A percentile compares a stretch with the other conserved stretches of the same genome.
These are phyloP conservation scores for Sparus aurata DNA, from an alignment of 2,797 vertebrate species.

Conservation along the genomic window DNA sequence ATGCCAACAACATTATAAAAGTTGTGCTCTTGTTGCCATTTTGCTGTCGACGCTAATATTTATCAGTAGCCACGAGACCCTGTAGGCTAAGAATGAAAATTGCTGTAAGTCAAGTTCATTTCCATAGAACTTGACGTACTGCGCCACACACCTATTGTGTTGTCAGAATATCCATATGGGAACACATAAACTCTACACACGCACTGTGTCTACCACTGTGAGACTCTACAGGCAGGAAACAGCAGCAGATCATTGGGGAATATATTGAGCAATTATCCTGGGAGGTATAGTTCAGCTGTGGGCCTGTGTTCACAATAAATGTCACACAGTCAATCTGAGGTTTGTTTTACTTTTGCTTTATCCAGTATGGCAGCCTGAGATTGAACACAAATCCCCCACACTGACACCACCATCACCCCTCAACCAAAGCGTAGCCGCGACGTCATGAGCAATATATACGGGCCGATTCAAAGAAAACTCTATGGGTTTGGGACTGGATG, in stretches of 20 bases:
- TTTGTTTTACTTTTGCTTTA: slow-evolving; percentile 62
- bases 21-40: background rate
- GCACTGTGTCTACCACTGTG: slow-evolving; percentile 44
- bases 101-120: slow-evolving; percentile 12
- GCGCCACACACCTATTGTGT: background rate
- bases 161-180: background rate
- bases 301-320: slow-evolving; percentile 56
- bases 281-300: slow-evolving; percentile 54
- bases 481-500: background rate
- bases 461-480: slow-evolving; percentile 11
- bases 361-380: slow-evolving; percentile 40
- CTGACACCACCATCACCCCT: slow-evolving; percentile 10
- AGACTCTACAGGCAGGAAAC: slow-evolving; percentile 60
- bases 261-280: slow-evolving; percentile 68
- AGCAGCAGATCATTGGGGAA: slow-evolving; percentile 45
- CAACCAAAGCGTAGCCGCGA: slow-evolving; percentile 23
- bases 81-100: background rate
- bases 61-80: background rate
- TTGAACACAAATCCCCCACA: slow-evolving; percentile 41
- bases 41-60: background rate
- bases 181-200: slow-evolving; percentile 23
- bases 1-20: background rate
- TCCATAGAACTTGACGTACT: background rate
- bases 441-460: background rate
- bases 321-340: slow-evolving; percentile 59